Evolutionary conservation across 1,140 invertebrate species (phyloP).

Genomic region (Bactericera cockerelli): DNA sequence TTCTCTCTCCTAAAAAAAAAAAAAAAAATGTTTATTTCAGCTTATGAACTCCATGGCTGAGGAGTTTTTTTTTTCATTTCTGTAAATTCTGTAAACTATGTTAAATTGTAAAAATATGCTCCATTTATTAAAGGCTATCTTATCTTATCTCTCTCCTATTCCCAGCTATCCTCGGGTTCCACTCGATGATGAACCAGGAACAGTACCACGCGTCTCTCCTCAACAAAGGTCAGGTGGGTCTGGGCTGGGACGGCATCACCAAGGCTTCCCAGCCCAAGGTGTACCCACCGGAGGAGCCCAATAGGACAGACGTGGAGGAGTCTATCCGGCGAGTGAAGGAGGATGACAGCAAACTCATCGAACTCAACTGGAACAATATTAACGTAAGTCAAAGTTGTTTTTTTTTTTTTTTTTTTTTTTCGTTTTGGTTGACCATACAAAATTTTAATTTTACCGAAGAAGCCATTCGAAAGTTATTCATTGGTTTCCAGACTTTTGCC

Average conservation of each 20-base stretch:
- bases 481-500: no score
- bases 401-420: no score
- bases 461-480: no score
- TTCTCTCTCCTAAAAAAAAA: no score
- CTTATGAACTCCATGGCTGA: no score
- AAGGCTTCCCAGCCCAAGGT: conserved; percentile 85
- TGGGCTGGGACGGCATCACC: conserved; percentile 85
- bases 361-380: conserved; percentile 96
- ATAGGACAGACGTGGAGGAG: conserved; percentile 81
- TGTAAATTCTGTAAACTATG: no score
- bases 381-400: conserved; percentile 59
- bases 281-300: conserved; percentile 81
- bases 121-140: no score
- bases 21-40: no score
- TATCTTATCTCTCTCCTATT: conserved; percentile 6
- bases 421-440: no score
- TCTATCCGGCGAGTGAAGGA: conserved; percentile 74
- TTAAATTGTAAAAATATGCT: no score
- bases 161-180: conserved; percentile 92
- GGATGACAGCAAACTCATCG: conserved; percentile 71
- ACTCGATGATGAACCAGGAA: conserved; percentile 99
- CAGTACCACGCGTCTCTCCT: conserved; percentile 93
- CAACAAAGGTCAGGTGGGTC: conserved; percentile 74
- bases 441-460: no score
- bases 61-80: no score